Base-by-base conservation (phyloP, 2,113 vertebrate species). In the Phrynosoma blainvillii region DNA sequence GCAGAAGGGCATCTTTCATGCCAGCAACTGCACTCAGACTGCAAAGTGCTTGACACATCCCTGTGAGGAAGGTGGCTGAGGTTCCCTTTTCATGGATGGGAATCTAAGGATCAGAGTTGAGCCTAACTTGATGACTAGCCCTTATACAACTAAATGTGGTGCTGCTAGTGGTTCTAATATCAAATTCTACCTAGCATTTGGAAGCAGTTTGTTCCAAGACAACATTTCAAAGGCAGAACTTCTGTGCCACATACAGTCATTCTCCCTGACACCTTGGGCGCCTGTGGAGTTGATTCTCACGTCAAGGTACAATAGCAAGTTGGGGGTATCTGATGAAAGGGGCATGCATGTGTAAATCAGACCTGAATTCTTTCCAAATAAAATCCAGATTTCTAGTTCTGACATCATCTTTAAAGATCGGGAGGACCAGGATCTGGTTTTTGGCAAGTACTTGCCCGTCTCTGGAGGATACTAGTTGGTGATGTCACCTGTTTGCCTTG, bases 401-500 rank as follows among this genome's bases (percentile, higher is more conserved):
- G 56, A 85, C 87, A 86, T 91, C 93, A 82, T 68, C 16, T 47
- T 77, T 91, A 86, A 74, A 90, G 91, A 75, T 92, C 94, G 81
- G 91, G 89, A 91, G 86, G 91, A 91, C 70, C 93, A 91, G 85
- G 93, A 92, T 5, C 7, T 59, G 9, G 80, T 85, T 92, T 79
- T 87, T 92, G 92, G 93, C 93, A 93, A 52, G 68, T 3, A 66
- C 86, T 75, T 65, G 68, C 8, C 0, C 59, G 86, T 2, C 86
- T 95, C 89, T 88, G 90, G 87, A 87, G 70, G 90, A 65, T 85
- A 87, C 65, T 89, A 81, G 90, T 91, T 92, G 91, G 86, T 84
- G 93, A 92, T 89, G 83, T 91, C 88, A 85, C 71, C 68, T 82
- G 84, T 92, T 88, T 93, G 90, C 92, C 91, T 93, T 78, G 56